Base-by-base conservation (phyloP, 2,888 invertebrate genomes). In the Dascillus cervinus region DNA sequence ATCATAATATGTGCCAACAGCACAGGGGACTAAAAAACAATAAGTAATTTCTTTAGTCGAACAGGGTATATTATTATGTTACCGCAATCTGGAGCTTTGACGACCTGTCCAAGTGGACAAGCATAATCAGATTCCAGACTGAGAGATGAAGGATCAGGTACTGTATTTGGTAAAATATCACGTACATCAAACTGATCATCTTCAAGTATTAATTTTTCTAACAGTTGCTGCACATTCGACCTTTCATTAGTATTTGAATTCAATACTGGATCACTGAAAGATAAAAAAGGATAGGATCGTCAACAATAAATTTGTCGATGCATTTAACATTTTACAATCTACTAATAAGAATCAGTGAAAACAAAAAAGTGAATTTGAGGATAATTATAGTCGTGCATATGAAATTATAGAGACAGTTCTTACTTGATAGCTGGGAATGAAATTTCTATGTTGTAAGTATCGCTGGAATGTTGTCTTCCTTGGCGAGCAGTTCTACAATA, bases 171-270 rank as follows among this genome's bases (percentile, higher is more conserved):
- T 29, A 94, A 67, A 52, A 91, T 91, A 55, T 87, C 90, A 52
- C 86, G 78, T 3, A 94, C 92, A 54, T 91, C 91, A 59, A 94
- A 90, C 62, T 91, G 89, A 66, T 90, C 90, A 62, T 91, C 87
- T 68, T 94, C 90, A 39, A 94, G 73, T 46, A 95, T 92, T 1
- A 94, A 72, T 62, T 84, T 85, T 65, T 95, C 88, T 49, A 96
- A 69, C 36, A 95, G 71, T 34, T 79, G 72, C 58, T 90, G 79
- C 0, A 91, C 89, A 31, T 77, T 79, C 2, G 90, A 82, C 37
- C 90, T 74, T 62, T 91, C 89, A 55, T 91, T 90, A 29, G 84
- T 84, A 50, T 87, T 88, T 22, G 81, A 77, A 59, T 91, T 84
- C 41, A 84, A 71, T 38, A 92, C 87, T 34, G 92, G 92, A 70